phyloP scores from a whole-genome alignment of 2,888 invertebrate genomes.

The Deilephila elpenor region DNA sequence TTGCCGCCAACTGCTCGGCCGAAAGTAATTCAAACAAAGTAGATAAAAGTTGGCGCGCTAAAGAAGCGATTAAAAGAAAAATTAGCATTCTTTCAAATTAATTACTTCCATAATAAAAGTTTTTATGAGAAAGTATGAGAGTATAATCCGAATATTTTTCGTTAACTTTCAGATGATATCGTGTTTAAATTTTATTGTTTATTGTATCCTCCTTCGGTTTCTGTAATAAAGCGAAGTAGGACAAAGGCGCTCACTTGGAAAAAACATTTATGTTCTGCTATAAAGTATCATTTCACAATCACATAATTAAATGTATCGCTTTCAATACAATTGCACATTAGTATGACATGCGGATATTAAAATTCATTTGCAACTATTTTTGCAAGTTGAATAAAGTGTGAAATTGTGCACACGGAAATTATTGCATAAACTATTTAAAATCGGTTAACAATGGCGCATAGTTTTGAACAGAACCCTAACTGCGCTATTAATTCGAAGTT shows the following conservation, averaged over 20 bases:
- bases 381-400: background rate
- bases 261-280: background rate
- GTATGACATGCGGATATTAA: background rate
- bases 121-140: constrained; percentile 70
- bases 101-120: constrained; percentile 80
- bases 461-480: constrained; percentile 50
- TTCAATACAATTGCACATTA: background rate
- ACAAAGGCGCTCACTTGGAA: background rate
- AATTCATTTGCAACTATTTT: background rate
- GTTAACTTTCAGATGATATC: constrained; percentile 51
- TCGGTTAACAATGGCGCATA: constrained; percentile 41
- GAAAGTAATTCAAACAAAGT: constrained; percentile 83
- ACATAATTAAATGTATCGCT: background rate
- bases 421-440: constrained; percentile 32
- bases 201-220: constrained; percentile 33
- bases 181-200: constrained; percentile 45
- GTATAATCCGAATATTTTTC: constrained; percentile 65
- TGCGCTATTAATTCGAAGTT: constrained; percentile 66
- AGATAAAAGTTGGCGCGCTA: constrained; percentile 81
- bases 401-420: constrained; percentile 20
- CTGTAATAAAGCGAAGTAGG: constrained; percentile 10
- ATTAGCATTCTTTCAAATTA: constrained; percentile 83
- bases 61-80: constrained; percentile 83
- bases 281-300: background rate
- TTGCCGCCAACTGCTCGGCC: constrained; percentile 68